Base-by-base conservation (phyloP, 1,140 invertebrate genomes). In the Neuroterus valhalla region DNA sequence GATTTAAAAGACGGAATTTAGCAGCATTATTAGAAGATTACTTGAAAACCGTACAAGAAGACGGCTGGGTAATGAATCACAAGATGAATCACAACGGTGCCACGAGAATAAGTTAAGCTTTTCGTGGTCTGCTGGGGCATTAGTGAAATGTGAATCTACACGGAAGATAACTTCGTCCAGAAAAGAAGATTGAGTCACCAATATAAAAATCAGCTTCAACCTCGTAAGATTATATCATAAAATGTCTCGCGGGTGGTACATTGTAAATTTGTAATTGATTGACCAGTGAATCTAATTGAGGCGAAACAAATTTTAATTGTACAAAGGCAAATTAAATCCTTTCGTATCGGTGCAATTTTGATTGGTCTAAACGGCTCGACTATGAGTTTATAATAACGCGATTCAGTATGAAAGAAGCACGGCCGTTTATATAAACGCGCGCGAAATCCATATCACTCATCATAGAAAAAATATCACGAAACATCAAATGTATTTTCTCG, bases 1-100 rank as follows among this genome's bases (percentile, higher is more conserved):
- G 96, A 66, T 97, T 97, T 87, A 96, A 97, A 86, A 91, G 96
- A 66, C 93, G 94, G 80, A 91, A 92, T 78, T 91, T 97, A 80
- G 94, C 94, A 50, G 90, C 90, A 75, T 81, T 91, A 31, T 84
- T 93, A 66, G 90, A 91, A 78, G 88, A 91, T 43, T 90, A 91
- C 84, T 80, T 90, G 68, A 86, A 89, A 72, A 87, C 81, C 55
- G 78, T 89, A 43, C 86, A 89, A 73, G 84, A 88, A 46, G 87
- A 89, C 70, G 84, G 81, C 69, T 86, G 87, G 74, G 17, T 82
- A 68, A 77, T 86, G 72, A 89, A 88, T 77, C 84, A 86, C 78
- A 90, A 89, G 73, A 77, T 85, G 68, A 88, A 87, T 82, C 86
- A 87, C 74, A 90, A 90, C 82, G 88, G 88, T 76, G 88, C 87